phyloP scores from a whole-genome alignment of 2,888 invertebrate species.

The Nematopogon swammerdamellus region DNA sequence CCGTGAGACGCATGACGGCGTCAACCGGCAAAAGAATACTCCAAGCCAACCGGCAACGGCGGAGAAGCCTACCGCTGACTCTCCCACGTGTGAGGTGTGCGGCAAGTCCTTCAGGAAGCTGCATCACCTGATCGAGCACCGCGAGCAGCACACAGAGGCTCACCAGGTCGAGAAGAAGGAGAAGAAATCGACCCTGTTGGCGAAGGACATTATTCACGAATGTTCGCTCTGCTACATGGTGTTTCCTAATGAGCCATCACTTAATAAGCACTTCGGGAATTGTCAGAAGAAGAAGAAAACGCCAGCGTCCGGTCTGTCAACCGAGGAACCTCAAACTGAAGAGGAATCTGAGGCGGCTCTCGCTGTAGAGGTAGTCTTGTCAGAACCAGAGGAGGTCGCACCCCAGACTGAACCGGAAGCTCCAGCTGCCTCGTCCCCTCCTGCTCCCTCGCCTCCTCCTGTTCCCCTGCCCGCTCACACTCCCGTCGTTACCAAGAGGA shows the following conservation, averaged over 20 bases:
- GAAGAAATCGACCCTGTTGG: conserved; percentile 37
- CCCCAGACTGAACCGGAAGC: background rate
- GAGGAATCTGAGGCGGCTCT: conserved; percentile 4
- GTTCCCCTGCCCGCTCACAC: background rate
- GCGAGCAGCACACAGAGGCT: conserved; percentile 41
- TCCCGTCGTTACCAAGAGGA: background rate
- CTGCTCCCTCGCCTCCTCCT: background rate
- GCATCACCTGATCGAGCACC: conserved; percentile 43
- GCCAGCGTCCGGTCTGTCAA: conserved; percentile 23
- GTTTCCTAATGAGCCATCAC: conserved; percentile 48
- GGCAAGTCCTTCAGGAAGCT: conserved; percentile 45
- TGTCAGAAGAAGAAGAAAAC: conserved; percentile 44
- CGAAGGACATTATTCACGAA: conserved; percentile 50
- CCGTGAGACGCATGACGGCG: conserved; percentile 45
- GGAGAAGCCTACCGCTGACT: conserved; percentile 16
- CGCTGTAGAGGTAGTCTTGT: background rate
- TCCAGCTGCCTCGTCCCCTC: no score
- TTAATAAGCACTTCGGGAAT: conserved; percentile 37
- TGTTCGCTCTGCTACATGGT: conserved; percentile 53
- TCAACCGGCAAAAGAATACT: conserved; percentile 30
- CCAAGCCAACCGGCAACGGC: conserved; percentile 13
- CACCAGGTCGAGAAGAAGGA: conserved; percentile 39
- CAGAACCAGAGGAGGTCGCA: no score
- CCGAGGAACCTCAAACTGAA: conserved; percentile 12
- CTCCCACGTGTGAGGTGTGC: conserved; percentile 32